Evolutionary conservation across 23 tunicate genomes (phyloP).

Genomic region (Halocynthia aurantium): DNA sequence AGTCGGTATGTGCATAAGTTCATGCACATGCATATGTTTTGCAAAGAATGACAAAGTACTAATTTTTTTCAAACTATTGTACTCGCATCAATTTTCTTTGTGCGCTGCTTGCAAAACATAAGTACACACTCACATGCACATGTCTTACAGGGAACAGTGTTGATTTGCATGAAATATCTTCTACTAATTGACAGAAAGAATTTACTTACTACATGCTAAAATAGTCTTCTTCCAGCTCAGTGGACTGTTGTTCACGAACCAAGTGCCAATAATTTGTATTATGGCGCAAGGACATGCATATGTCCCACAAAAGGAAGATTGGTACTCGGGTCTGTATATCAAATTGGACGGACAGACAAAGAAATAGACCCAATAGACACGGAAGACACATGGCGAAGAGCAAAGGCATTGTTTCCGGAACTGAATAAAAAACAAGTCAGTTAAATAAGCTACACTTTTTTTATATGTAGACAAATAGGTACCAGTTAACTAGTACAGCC

Average conservation of each 20-base stretch:
- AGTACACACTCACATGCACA: too few species aligned
- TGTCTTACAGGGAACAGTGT: too few species aligned
- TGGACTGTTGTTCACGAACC: not conserved
- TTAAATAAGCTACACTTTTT: not conserved
- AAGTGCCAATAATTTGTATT: not conserved
- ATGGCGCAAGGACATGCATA: not conserved
- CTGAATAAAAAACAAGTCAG: not conserved
- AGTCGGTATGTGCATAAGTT: too few species aligned
- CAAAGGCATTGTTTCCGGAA: constrained; percentile 3
- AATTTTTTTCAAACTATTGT: too few species aligned
- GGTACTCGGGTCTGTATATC: constrained; percentile 4
- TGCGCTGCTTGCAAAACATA: too few species aligned
- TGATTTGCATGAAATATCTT: too few species aligned
- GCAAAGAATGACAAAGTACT: too few species aligned
- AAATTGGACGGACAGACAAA: not conserved
- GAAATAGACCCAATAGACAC: not conserved
- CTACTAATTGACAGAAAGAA: not conserved
- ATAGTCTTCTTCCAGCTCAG: not conserved
- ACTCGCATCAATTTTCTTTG: too few species aligned
- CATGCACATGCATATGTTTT: too few species aligned
- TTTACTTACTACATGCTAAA: not conserved
- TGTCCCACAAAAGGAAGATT: constrained; percentile 3
- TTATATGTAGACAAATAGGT: too few species aligned
- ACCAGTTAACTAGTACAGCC: too few species aligned
- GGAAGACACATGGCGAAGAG: not conserved